Evolutionary conservation across 1,140 invertebrate genomes (phyloP).

Genomic region (Diachasma alloeum): DNA sequence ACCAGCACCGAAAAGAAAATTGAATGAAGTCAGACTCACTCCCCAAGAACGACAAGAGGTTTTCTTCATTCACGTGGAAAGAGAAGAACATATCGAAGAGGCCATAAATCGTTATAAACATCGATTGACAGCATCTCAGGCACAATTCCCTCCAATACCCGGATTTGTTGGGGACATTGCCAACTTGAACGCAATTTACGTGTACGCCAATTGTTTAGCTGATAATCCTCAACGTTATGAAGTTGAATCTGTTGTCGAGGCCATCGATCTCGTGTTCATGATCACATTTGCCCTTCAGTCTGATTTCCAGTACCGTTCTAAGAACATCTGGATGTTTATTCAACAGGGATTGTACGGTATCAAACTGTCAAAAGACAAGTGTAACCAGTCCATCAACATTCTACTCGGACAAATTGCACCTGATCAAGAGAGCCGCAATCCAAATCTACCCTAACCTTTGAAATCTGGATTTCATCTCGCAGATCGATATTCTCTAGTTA

Average conservation of each 20-base stretch:
- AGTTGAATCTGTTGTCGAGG: background rate
- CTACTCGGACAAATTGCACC: background rate
- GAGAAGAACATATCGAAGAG: background rate
- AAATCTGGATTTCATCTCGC: background rate
- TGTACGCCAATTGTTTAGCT: background rate
- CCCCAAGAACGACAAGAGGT: background rate
- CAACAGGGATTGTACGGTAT: background rate
- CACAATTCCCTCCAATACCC: background rate
- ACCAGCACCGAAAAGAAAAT: background rate
- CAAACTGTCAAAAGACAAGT: background rate
- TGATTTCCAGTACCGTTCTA: background rate
- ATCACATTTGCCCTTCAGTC: background rate
- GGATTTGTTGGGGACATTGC: background rate
- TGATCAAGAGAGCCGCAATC: background rate
- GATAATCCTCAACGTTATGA: background rate
- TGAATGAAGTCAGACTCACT: background rate
- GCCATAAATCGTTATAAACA: background rate
- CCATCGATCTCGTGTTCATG: background rate
- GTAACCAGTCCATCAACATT: background rate
- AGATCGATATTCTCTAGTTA: background rate
- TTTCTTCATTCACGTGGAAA: slow-evolving; percentile 10
- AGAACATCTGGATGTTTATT: background rate
- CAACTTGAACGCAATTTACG: background rate
- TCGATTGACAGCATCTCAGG: background rate
- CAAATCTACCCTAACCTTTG: background rate